Base-by-base conservation (phyloP, 1,140 invertebrate species). In the Nixonia krombeini region DNA sequence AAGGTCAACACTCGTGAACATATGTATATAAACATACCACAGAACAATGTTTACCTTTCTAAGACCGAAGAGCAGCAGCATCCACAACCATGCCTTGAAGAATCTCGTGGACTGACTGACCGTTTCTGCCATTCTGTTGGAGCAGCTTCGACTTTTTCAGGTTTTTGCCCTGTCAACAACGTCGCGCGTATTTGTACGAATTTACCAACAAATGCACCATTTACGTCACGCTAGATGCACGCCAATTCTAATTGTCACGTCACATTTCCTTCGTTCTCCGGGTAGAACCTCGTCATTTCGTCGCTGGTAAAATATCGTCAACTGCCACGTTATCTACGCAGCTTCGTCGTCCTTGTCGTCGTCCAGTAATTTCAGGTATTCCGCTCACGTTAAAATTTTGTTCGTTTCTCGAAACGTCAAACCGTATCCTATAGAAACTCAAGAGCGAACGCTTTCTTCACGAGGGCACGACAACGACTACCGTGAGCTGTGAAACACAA, bases 211-310 rank as follows among this genome's bases (percentile, higher is more conserved):
- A 55, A 55, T 50, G 15, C 38, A 45, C 50, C 37, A 50, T 53
- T 35, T 55, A 29, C 45, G 55, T 59, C 38, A 65, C 53, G 38
- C 53, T 65, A 42, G 31, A 45, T 53, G 62, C 53, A 58, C 41
- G 23, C 51, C 51, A 18, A 41, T 56, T 45, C 38, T n/a, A 35
- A 64, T 65, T 49, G 53, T 65, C 62, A 59, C 63, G 55, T 65
- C 62, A 65, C 62, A 53, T 59, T 66, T 53, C 40, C 50, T 18
- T 49, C 35, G 33, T 35, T 13, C 35, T 31, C 26, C 10, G 40
- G 45, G 26, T 26, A 10, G 42, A 46, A 47, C 31, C 42, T 65
- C 49, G 33, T 65, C 53, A 42, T 65, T 56, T 33, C 45, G 26
- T n/a, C n/a, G n/a, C n/a, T n/a, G n/a, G n/a, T n/a, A n/a, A n/a